phyloP scores from a whole-genome alignment of 1,140 invertebrate species.

The Ceratosolen fusciceps region DNA sequence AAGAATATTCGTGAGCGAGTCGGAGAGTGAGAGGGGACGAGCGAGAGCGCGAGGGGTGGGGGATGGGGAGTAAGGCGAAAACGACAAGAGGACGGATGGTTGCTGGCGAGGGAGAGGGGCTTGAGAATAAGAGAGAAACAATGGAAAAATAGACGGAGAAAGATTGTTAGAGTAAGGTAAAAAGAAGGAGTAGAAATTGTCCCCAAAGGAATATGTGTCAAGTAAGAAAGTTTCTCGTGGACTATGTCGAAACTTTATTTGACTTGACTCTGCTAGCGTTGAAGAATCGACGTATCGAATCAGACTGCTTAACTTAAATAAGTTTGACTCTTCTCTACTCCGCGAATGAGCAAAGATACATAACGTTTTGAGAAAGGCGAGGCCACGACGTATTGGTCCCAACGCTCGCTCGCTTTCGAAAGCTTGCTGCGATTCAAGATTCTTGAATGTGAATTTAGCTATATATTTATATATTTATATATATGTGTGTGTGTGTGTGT shows the following conservation, averaged over 20 bases:
- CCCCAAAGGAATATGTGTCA: slow-evolving; percentile 52
- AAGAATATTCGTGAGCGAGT: neutral
- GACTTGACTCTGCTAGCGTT: slow-evolving; percentile 42
- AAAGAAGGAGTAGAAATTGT: slow-evolving; percentile 46
- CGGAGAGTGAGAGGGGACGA: neutral
- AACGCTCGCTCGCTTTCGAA: slow-evolving; percentile 12
- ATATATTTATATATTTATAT: slow-evolving; percentile 10
- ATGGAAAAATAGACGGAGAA: neutral
- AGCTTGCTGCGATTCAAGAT: neutral
- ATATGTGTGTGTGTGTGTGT: no score
- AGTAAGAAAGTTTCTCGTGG: slow-evolving; percentile 49
- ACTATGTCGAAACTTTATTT: slow-evolving; percentile 54
- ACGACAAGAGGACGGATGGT: slow-evolving; percentile 7
- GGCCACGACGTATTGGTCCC: slow-evolving; percentile 2
- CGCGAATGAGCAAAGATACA: slow-evolving; percentile 46
- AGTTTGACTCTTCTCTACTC: slow-evolving; percentile 46
- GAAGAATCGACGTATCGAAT: slow-evolving; percentile 59
- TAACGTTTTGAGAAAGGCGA: slow-evolving; percentile 17
- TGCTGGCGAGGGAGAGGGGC: neutral
- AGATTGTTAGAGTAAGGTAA: neutral
- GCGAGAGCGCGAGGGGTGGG: neutral
- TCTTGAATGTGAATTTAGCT: slow-evolving; percentile 17
- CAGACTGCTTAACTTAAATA: slow-evolving; percentile 60
- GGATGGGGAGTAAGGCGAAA: neutral
- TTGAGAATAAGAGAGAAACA: neutral